Evolutionary conservation across 2,113 vertebrate species (phyloP), one percentile per base, ranked within the genome.

Genomic region (Nesogale talazaci): DNA sequence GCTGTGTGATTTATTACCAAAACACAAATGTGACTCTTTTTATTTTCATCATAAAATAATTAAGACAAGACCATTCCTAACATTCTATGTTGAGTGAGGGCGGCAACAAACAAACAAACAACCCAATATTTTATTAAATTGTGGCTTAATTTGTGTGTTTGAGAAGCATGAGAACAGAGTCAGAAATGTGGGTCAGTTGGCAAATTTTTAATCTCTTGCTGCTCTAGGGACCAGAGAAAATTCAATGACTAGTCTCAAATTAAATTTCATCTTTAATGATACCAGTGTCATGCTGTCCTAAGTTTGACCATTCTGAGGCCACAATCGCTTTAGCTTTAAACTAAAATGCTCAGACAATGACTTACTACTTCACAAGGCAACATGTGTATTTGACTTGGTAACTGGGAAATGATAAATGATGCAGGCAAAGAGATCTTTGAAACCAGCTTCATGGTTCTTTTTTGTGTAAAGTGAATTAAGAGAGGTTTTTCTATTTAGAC

Each of bases 191-290:
- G 38, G 25, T 22, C 52, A 77, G 14, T 42, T 79, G n/a, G 72
- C 83, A 90, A 95, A 93, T 94, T 74, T 16, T 0, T 57, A 88
- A 88, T 90, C 15, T 88, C 19, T 20, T 76, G 74, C 27, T 85
- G 42, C 67, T 92, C 42, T 61, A 61, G 34, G 83, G 61, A 84
- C 27, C 27, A 75, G 31, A 59, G 16, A 86, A 88, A 86, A 25
- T 2, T 88, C 70, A 92, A 1, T 70, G 63, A 57, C 36, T 27
- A 86, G 20, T 86, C 59, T 93, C n/a, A 94, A 79, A 77, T 93
- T 75, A 20, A 82, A 65, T 38, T 90, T 86, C 83, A 83, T 31
- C 83, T 92, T 92, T 65, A 92, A 70, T 79, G 34, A 70, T 22
- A 11, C 7, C 14, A 46, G 31, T 69, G 61, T 61, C 72, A 95